phyloP scores from a whole-genome alignment of 1,140 invertebrate species.

The Cotesia typhae region DNA sequence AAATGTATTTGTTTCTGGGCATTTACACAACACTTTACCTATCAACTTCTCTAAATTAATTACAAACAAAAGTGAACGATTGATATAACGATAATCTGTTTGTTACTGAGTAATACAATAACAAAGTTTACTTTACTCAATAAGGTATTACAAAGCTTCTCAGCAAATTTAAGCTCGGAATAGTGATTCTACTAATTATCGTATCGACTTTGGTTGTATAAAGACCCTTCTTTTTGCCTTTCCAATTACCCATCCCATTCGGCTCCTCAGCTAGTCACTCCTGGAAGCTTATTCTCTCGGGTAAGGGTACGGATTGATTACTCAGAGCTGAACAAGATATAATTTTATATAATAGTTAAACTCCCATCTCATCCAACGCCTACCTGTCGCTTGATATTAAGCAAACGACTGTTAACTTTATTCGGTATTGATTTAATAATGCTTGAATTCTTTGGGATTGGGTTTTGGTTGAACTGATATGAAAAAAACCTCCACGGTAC shows the following conservation, averaged over 20 bases:
- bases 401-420: conserved; percentile 52
- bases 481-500: not conserved
- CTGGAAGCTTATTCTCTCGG: conserved; percentile 4
- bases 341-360: not conserved
- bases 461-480: conserved; percentile 37
- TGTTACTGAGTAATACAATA: too few species aligned
- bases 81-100: too few species aligned
- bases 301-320: conserved; percentile 25
- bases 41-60: too few species aligned
- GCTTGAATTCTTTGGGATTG: conserved; percentile 50
- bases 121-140: not conserved
- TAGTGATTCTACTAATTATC: conserved; percentile 25
- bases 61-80: too few species aligned
- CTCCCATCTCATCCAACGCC: conserved; percentile 25
- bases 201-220: not conserved
- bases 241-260: conserved; percentile 16
- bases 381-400: conserved; percentile 43
- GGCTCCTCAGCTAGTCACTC: not conserved
- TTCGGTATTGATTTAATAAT: conserved; percentile 63
- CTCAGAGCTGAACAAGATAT: conserved; percentile 2
- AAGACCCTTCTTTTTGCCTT: conserved; percentile 21
- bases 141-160: not conserved
- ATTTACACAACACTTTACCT: too few species aligned
- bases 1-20: not conserved
- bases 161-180: conserved; percentile 4